Evolutionary conservation across 2,797 vertebrate species (phyloP), one percentile per base, ranked within the genome.

Genomic region (Macropodus opercularis): DNA sequence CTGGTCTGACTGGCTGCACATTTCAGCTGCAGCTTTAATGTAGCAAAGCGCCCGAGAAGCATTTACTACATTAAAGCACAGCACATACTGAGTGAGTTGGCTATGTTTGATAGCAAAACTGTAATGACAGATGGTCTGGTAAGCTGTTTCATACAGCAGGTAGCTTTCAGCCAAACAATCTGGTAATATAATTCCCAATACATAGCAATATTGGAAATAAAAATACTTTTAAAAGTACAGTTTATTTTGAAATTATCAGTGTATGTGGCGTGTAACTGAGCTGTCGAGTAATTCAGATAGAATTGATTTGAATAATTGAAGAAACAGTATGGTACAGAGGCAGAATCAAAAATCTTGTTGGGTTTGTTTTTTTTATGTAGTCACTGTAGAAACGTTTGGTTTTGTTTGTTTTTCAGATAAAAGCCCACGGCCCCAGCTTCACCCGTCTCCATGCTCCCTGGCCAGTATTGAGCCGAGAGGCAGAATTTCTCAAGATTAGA

Each of bases 401-500:
- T 35, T 22, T 43, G 31, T 41, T 46, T 72, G 9, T 51, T 50
- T 73, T 70, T 43, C 91, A 99, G 97, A 86, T 81, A 43, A 98
- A 95, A 84, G 87, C 69, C 73, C 95, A 98, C 8, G 95, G 96
- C 19, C 78, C 93, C 42, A 90, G 92, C 79, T 99, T 98, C 83
- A 94, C 97, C 46, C 94, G 98, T 39, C 91, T 99, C 55, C 98
- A 99, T 0, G 98, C 96, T 0, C 95, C 97, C 0, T 99, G 98
- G 98, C 94, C 94, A 6, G 96, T 97, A 5, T 92, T 99, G 72
- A 95, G 95, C 86, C 91, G 98, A 83, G 98, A 99, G 87, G 98
- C 96, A 0, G 98, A 99, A 85, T 93, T 99, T 69, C 94, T 98
- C 67, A 99, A 98, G 91, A 96, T 99, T 74, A 99, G 98, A 92